Conservation (phyloP, 1,140 invertebrate species). For the Drosophila tani region DNA sequence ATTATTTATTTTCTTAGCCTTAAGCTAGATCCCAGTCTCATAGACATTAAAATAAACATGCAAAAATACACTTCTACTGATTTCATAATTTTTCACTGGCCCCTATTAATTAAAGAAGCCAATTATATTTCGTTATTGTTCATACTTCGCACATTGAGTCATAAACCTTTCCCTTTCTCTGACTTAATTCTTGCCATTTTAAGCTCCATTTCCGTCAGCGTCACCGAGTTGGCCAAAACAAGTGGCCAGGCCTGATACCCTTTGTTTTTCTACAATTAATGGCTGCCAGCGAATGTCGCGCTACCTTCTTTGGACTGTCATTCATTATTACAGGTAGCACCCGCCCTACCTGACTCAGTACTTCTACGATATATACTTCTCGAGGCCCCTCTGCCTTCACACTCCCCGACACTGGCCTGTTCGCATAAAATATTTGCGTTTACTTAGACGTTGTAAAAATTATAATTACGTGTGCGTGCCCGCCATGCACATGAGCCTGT, state of each 20-base stretch:
- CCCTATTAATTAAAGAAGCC: not conserved
- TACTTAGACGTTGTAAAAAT: constrained; percentile 83
- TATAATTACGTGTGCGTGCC: constrained; percentile 80
- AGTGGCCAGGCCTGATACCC: constrained; percentile 21
- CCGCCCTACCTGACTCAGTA: constrained; percentile 14
- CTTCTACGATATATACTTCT: constrained; percentile 2
- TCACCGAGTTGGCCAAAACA: constrained; percentile 17
- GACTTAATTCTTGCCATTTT: not conserved
- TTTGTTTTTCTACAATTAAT: constrained; percentile 51
- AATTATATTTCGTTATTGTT: not conserved
- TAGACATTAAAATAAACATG: not conserved
- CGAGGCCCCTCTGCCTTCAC: not conserved
- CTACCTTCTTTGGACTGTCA: constrained; percentile 67
- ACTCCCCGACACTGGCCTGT: constrained; percentile 41
- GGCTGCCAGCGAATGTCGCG: constrained; percentile 32
- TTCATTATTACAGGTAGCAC: constrained; percentile 64
- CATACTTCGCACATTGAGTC: not conserved
- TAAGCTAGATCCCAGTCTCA: not conserved
- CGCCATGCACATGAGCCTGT: constrained; percentile 49
- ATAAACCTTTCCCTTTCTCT: constrained; percentile 23
- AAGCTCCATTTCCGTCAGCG: constrained; percentile 2
- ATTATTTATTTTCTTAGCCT: not conserved
- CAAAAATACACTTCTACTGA: not conserved
- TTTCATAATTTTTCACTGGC: not conserved
- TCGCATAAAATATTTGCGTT: constrained; percentile 76